Percentiles rank a stretch among this genome's conserved stretches.
These are phyloP conservation scores for Enteromius afrohamiltoni DNA, from an alignment of 2,797 vertebrate species.

Conservation along the genomic window DNA sequence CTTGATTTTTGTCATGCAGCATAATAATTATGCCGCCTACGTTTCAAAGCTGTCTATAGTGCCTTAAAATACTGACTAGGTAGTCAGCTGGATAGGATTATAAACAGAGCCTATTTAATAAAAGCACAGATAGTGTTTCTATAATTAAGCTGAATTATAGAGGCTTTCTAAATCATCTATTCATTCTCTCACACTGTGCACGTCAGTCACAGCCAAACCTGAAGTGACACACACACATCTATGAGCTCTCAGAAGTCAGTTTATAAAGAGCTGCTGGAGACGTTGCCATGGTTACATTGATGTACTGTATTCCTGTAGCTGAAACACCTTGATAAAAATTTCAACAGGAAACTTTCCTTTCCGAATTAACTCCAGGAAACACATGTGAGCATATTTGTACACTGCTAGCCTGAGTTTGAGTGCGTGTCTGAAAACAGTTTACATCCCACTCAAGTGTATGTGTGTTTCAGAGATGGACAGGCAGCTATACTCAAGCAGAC, in stretches of 20 bases:
- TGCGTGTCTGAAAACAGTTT: background rate
- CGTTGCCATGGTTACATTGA: slow-evolving; percentile 54
- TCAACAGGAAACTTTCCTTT: slow-evolving; percentile 34
- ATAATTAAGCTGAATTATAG: background rate
- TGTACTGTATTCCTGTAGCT: slow-evolving; percentile 35
- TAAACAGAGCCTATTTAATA: background rate
- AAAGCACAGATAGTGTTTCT: background rate
- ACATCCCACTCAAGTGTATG: background rate
- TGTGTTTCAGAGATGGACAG: background rate
- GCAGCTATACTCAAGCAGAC: background rate
- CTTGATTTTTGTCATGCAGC: background rate
- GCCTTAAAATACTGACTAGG: background rate
- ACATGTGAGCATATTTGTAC: background rate
- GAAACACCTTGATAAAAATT: slow-evolving; percentile 47
- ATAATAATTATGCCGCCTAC: background rate
- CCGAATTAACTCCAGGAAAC: background rate
- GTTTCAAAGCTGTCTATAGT: background rate
- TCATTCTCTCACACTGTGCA: background rate
- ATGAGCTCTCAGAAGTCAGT: slow-evolving; percentile 43
- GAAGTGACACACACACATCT: slow-evolving; percentile 27
- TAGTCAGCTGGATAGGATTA: background rate
- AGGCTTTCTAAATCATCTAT: background rate
- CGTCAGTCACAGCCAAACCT: background rate
- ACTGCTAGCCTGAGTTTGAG: background rate
- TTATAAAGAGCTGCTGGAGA: slow-evolving; percentile 43